phyloP scores from a whole-genome alignment of 1,140 invertebrate species.

The Myzus persicae region DNA sequence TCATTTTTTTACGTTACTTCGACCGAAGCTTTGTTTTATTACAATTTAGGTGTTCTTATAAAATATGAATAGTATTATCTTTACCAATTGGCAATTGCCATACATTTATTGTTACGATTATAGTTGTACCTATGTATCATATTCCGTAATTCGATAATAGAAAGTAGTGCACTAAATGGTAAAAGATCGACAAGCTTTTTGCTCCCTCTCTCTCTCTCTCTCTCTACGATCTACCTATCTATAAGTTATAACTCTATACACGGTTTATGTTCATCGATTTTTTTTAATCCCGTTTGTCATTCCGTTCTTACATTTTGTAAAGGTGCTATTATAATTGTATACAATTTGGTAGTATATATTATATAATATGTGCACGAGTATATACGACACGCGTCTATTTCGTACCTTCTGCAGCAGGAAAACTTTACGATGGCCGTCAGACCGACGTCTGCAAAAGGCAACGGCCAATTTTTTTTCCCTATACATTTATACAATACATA shows the following conservation, averaged over 20 bases:
- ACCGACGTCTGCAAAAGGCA: background rate
- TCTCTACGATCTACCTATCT: no score
- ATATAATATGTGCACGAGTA: no score
- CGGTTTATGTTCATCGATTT: background rate
- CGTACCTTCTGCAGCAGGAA: background rate
- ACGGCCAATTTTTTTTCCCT: background rate
- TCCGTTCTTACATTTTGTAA: background rate
- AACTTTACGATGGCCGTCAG: background rate
- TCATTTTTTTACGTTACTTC: background rate
- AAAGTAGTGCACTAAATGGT: background rate
- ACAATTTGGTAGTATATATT: no score
- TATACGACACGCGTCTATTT: background rate
- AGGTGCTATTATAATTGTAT: background rate
- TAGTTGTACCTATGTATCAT: background rate
- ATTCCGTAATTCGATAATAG: background rate
- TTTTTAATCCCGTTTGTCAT: background rate
- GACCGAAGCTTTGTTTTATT: background rate
- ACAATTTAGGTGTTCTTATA: no score
- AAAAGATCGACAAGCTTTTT: background rate
- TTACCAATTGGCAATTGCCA: background rate
- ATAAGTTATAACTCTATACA: no score
- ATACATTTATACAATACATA: background rate
- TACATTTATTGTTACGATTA: background rate
- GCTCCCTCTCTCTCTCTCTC: background rate
- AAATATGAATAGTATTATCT: background rate